Evolutionary conservation across 2,113 vertebrate species (phyloP).

Genomic region (Aix galericulata): DNA sequence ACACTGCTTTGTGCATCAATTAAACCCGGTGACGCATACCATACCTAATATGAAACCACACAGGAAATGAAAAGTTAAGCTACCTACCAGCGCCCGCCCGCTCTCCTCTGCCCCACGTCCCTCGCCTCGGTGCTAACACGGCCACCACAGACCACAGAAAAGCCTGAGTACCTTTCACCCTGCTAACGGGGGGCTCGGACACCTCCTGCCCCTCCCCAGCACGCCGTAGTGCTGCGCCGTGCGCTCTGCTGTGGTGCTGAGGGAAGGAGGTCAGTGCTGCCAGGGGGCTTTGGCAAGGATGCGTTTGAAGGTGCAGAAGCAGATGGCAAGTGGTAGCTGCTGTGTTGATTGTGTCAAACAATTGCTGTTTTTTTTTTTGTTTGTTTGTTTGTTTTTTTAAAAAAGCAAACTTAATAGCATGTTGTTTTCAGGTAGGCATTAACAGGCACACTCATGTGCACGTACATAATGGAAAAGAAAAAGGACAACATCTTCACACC

Average conservation of each 20-base stretch:
- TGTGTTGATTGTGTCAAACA: rapidly evolving
- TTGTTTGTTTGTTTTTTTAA: neutral
- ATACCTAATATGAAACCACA: constrained; percentile 7
- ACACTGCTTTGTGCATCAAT: neutral
- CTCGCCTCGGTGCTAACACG: rapidly evolving
- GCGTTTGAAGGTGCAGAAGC: neutral
- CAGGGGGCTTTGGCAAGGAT: neutral
- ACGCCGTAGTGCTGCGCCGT: neutral
- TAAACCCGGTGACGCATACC: neutral
- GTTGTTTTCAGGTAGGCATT: rapidly evolving
- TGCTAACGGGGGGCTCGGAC: neutral
- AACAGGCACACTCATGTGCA: rapidly evolving
- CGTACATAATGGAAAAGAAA: rapidly evolving
- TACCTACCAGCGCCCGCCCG: neutral
- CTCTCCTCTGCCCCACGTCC: neutral
- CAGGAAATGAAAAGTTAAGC: constrained; percentile 68
- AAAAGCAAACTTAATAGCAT: neutral
- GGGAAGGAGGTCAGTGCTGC: neutral
- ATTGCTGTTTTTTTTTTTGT: neutral
- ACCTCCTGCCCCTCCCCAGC: neutral
- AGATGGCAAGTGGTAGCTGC: neutral
- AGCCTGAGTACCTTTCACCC: neutral
- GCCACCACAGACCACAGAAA: neutral
- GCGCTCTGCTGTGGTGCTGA: neutral
- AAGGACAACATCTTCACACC: neutral